These are phyloP conservation scores for Serrognathus titanus DNA, from an alignment of 2,888 invertebrate genomes.

Conservation along the genomic window DNA sequence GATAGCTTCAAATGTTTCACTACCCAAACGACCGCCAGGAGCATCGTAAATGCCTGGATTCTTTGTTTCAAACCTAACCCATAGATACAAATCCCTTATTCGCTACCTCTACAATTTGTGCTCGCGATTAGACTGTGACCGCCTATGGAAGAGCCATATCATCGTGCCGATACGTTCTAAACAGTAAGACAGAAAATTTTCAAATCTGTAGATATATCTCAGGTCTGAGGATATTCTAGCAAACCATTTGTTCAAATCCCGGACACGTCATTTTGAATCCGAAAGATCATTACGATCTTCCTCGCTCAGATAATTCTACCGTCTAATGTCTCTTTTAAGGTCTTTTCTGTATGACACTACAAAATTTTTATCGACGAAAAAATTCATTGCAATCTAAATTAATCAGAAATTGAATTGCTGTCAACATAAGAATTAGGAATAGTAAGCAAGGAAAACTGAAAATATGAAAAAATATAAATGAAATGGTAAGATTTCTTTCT, in stretches of 20 bases:
- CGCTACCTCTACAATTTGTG: conserved; percentile 39
- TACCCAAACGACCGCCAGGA: conserved; percentile 42
- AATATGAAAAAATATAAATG: too few relatives aligned
- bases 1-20: conserved; percentile 45
- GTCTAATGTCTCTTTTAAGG: not conserved
- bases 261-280: conserved; percentile 16
- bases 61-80: conserved; percentile 42
- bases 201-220: conserved; percentile 13
- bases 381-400: too few relatives aligned
- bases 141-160: not conserved
- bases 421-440: too few relatives aligned
- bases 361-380: too few relatives aligned
- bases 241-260: conserved; percentile 22
- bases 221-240: conserved; percentile 17
- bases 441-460: too few relatives aligned
- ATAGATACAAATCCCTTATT: conserved; percentile 43
- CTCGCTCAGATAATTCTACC: too few relatives aligned
- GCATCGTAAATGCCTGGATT: conserved; percentile 45
- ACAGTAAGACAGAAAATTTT: conserved; percentile 10
- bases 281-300: not conserved
- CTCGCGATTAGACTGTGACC: conserved; percentile 24
- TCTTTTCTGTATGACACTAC: too few relatives aligned
- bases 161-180: conserved; percentile 12
- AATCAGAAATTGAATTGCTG: too few relatives aligned
- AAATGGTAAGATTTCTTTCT: too few relatives aligned